A percentile compares a stretch with the other conserved stretches of the same genome.
Conservation (phyloP, 1,140 invertebrate genomes). For the Helicoverpa armigera region DNA sequence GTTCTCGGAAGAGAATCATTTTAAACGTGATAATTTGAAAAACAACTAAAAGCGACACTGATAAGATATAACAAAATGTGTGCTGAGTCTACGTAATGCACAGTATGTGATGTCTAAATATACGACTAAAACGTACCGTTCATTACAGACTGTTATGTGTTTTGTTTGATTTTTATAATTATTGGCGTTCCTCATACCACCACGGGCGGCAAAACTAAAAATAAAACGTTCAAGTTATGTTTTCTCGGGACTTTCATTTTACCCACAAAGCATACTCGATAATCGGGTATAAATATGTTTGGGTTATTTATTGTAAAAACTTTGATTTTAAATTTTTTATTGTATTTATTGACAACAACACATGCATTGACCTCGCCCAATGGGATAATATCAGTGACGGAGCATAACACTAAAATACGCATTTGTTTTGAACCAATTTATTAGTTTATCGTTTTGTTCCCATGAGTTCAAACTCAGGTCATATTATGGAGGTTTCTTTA, state of each 20-base stretch:
- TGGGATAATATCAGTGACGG: neutral
- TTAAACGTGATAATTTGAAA: constrained; percentile 46
- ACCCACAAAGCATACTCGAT: too few relatives aligned
- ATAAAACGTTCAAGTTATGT: constrained; percentile 58
- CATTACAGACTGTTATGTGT: constrained; percentile 64
- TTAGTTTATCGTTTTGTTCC: constrained; percentile 40
- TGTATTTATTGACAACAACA: too few relatives aligned
- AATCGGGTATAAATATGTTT: neutral
- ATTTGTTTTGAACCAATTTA: constrained; percentile 36
- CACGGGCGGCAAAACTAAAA: constrained; percentile 82
- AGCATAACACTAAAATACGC: constrained; percentile 25
- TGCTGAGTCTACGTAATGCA: constrained; percentile 62
- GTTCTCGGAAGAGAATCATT: constrained; percentile 31
- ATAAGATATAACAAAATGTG: constrained; percentile 55
- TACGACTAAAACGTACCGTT: constrained; percentile 72
- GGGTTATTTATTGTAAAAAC: neutral
- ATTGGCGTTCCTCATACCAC: constrained; percentile 75
- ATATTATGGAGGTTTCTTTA: constrained; percentile 35
- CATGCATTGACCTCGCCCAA: too few relatives aligned
- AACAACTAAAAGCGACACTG: constrained; percentile 51
- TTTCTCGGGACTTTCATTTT: neutral
- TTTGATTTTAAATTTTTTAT: too few relatives aligned
- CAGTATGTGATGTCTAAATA: constrained; percentile 57
- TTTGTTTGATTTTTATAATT: constrained; percentile 59
- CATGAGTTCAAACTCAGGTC: constrained; percentile 30